These are phyloP conservation scores for Physella acuta DNA, from an alignment of 1,140 invertebrate genomes.

Conservation along the genomic window DNA sequence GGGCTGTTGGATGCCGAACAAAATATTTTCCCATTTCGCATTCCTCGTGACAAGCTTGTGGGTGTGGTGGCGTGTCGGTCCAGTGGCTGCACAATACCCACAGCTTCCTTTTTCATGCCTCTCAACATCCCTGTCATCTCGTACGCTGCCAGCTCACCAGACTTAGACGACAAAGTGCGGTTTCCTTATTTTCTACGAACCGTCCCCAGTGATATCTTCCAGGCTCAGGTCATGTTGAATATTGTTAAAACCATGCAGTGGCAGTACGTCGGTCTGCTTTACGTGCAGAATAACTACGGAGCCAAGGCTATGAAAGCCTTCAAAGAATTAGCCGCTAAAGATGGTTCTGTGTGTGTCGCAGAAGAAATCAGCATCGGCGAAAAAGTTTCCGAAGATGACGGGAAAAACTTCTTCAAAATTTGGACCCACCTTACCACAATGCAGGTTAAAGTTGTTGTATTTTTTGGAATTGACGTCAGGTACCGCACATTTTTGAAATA, in stretches of 20 bases:
- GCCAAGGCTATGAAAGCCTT: slow-evolving; percentile 44
- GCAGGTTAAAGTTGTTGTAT: slow-evolving; percentile 65
- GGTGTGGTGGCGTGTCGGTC: slow-evolving; percentile 43
- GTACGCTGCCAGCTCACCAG: slow-evolving; percentile 44
- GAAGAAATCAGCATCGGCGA: slow-evolving; percentile 57
- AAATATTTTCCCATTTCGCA: not conserved
- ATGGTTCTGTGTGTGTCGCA: slow-evolving; percentile 67
- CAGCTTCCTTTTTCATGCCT: slow-evolving; percentile 36
- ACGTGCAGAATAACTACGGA: slow-evolving; percentile 64
- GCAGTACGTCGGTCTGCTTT: slow-evolving; percentile 48
- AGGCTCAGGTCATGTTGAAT: slow-evolving; percentile 71
- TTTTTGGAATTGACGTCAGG: slow-evolving; percentile 73
- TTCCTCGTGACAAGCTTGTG: slow-evolving; percentile 35
- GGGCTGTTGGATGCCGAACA: not conserved
- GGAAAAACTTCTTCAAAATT: slow-evolving; percentile 27
- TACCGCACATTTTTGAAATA: slow-evolving; percentile 62
- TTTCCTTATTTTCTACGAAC: slow-evolving; percentile 53
- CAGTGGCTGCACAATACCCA: slow-evolving; percentile 43
- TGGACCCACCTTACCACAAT: slow-evolving; percentile 20
- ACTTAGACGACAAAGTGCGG: slow-evolving; percentile 48
- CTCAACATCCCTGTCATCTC: slow-evolving; percentile 66
- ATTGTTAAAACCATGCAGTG: slow-evolving; percentile 63
- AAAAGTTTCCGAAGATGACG: slow-evolving; percentile 52
- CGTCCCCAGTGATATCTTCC: slow-evolving; percentile 58
- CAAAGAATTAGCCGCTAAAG: slow-evolving; percentile 32